These are phyloP conservation scores for Xestia sexstrigata DNA, from an alignment of 2,888 invertebrate genomes.

Conservation along the genomic window DNA sequence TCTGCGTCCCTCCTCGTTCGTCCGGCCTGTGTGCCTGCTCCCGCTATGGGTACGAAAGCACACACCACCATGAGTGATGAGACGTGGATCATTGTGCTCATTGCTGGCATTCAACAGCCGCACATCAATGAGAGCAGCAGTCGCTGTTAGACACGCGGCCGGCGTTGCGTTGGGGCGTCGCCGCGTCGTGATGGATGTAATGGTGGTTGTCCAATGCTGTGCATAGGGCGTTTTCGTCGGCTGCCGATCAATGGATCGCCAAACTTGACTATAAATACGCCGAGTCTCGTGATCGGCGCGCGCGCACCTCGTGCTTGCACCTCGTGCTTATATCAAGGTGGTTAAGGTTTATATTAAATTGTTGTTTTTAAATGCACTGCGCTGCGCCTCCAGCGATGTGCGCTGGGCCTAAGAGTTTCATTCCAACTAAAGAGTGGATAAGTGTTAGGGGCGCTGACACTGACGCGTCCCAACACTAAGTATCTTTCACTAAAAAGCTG, in stretches of 20 bases:
- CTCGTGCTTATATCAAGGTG: too few species aligned
- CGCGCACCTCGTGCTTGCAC: slow-evolving; percentile 18
- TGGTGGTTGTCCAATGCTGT: slow-evolving; percentile 23
- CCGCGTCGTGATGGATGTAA: background rate
- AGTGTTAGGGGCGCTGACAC: too few species aligned
- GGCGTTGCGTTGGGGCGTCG: slow-evolving; percentile 5
- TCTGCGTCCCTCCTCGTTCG: background rate
- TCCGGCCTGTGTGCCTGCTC: background rate
- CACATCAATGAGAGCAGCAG: slow-evolving; percentile 54
- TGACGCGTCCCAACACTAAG: too few species aligned
- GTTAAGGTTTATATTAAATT: too few species aligned
- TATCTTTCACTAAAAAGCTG: too few species aligned
- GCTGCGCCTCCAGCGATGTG: too few species aligned
- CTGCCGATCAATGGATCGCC: slow-evolving; percentile 19
- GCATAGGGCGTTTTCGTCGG: background rate
- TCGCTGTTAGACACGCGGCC: slow-evolving; percentile 25
- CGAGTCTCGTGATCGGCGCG: slow-evolving; percentile 40
- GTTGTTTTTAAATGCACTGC: too few species aligned
- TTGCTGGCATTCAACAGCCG: slow-evolving; percentile 39
- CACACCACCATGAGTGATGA: background rate
- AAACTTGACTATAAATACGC: slow-evolving; percentile 40
- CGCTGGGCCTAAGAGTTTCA: too few species aligned
- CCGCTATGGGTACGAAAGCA: background rate
- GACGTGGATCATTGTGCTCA: slow-evolving; percentile 21
- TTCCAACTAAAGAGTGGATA: too few species aligned